Conservation (phyloP, 2,888 invertebrate genomes). For the Cremastinae sp. region DNA sequence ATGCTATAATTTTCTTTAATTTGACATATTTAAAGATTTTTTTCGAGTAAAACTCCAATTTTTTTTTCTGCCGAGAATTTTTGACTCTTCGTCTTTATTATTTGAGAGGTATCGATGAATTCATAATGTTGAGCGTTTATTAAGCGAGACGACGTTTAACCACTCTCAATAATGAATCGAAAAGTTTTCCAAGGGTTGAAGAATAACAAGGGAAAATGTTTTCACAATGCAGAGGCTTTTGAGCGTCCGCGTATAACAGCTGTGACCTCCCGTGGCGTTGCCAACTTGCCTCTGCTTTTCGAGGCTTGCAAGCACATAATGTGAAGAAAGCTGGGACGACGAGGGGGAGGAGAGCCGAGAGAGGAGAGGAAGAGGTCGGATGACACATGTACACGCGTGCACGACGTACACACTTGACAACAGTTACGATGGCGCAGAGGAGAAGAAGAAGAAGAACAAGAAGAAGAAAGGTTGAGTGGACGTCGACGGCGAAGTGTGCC, state of each 20-base stretch:
- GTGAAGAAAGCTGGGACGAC: slow-evolving; percentile 36
- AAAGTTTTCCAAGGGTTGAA: slow-evolving; percentile 34
- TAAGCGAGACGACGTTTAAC: background rate
- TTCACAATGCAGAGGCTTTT: slow-evolving; percentile 16
- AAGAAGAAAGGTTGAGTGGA: slow-evolving; percentile 11
- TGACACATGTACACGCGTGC: slow-evolving; percentile 13
- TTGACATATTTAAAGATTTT: background rate
- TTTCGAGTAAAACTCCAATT: background rate
- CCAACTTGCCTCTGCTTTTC: slow-evolving; percentile 41
- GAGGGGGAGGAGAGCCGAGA: background rate
- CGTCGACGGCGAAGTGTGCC: slow-evolving; percentile 48
- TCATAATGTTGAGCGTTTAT: too few relatives aligned
- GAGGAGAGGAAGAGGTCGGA: slow-evolving; percentile 7
- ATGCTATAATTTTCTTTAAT: too few relatives aligned
- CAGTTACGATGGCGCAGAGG: slow-evolving; percentile 3
- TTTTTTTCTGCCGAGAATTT: background rate
- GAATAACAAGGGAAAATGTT: background rate
- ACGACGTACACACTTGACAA: slow-evolving; percentile 5
- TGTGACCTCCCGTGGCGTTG: slow-evolving; percentile 41
- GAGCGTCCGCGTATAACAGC: slow-evolving; percentile 31
- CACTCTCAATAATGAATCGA: slow-evolving; percentile 41
- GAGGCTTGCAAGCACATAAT: slow-evolving; percentile 39
- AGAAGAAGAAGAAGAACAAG: background rate
- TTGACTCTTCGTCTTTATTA: too few relatives aligned
- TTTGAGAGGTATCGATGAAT: too few relatives aligned